Percentiles rank a stretch among this genome's conserved stretches.
phyloP scores from a whole-genome alignment of 2,113 vertebrate genomes.

The Peromyscus maniculatus region DNA sequence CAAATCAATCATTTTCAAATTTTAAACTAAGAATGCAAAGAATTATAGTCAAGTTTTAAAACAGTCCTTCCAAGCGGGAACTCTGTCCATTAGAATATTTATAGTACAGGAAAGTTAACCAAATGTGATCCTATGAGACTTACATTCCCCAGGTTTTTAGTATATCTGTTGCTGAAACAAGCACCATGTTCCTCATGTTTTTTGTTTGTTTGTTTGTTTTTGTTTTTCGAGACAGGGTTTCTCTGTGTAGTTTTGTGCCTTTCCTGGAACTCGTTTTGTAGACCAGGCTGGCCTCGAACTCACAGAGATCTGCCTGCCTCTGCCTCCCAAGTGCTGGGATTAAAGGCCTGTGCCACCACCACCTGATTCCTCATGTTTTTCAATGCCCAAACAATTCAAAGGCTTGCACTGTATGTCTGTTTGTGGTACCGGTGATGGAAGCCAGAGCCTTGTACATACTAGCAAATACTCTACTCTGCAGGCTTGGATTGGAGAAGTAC shows the following conservation, averaged over 20 bases:
- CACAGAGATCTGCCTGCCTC: too few species aligned
- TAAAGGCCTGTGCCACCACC: too few species aligned
- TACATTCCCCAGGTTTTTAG: background rate
- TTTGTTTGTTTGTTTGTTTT: too few species aligned
- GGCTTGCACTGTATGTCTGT: background rate
- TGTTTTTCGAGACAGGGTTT: too few species aligned
- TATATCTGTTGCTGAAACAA: background rate
- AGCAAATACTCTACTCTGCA: background rate
- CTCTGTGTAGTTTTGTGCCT: too few species aligned
- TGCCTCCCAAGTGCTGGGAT: too few species aligned
- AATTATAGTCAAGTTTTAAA: background rate
- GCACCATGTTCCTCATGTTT: background rate
- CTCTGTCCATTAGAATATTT: background rate
- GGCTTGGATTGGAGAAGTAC: background rate
- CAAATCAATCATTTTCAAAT: background rate
- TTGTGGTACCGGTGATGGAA: background rate
- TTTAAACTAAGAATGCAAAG: background rate
- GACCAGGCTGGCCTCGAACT: too few species aligned
- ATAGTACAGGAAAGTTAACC: background rate
- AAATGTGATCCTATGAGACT: background rate
- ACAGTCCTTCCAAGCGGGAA: background rate
- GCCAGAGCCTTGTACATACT: background rate
- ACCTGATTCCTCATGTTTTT: background rate
- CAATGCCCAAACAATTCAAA: slow-evolving; percentile 6
- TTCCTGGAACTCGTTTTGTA: too few species aligned